Conservation (phyloP, 37 sponge, comb jelly and placozoan species). For the Hexactinellida sp. region DNA sequence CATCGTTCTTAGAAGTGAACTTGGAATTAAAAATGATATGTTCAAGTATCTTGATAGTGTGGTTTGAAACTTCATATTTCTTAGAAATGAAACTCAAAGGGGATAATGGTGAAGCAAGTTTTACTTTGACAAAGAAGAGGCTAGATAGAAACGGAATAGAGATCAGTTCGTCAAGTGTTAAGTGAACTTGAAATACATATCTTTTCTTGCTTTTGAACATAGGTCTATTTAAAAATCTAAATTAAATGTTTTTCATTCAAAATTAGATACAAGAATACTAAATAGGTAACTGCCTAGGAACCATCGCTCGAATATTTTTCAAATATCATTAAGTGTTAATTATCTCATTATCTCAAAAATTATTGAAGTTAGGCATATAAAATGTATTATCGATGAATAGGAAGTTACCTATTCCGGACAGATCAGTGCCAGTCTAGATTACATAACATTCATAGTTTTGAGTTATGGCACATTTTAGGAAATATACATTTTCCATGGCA, state of each 20-base stretch:
- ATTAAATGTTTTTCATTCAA: neutral
- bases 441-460: too few species aligned
- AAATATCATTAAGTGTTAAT: too few species aligned
- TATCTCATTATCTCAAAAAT: too few species aligned
- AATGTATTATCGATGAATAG: too few species aligned
- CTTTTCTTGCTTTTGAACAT: neutral
- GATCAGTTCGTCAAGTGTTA: neutral
- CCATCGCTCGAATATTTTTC: too few species aligned
- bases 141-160: neutral
- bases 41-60: neutral
- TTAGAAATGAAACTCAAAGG: neutral
- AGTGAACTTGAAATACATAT: neutral
- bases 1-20: neutral
- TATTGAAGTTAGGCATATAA: too few species aligned
- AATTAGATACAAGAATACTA: neutral
- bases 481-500: too few species aligned
- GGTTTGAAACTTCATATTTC: neutral
- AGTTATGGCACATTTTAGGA: too few species aligned
- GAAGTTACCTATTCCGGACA: too few species aligned
- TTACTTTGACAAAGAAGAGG: neutral
- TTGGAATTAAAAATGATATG: neutral
- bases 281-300: too few species aligned
- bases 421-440: too few species aligned
- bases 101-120: neutral
- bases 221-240: too few species aligned